Evolutionary conservation across 1,140 invertebrate genomes (phyloP).

Genomic region (Rhopalosiphum padi): DNA sequence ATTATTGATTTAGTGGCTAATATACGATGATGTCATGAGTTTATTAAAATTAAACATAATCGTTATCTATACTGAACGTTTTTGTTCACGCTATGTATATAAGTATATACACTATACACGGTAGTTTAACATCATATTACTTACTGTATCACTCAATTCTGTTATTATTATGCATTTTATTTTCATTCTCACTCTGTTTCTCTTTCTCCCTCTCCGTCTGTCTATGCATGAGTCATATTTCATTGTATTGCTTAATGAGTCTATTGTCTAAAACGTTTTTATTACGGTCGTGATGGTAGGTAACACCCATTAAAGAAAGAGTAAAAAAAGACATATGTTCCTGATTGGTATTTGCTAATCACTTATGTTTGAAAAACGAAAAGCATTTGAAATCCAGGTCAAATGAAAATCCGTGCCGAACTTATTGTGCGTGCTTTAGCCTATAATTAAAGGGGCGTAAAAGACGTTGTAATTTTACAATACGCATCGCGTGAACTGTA

Average conservation of each 20-base stretch:
- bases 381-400: slow-evolving; percentile 36
- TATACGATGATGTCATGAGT: slow-evolving; percentile 7
- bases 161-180: slow-evolving; percentile 15
- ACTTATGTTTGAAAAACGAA: slow-evolving; percentile 25
- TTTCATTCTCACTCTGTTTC: background rate
- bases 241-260: slow-evolving; percentile 21
- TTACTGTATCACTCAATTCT: slow-evolving; percentile 5
- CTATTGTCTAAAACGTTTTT: slow-evolving; percentile 40
- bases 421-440: slow-evolving; percentile 9
- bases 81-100: background rate
- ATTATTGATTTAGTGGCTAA: background rate
- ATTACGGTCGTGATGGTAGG: slow-evolving; percentile 6
- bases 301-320: background rate
- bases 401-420: slow-evolving; percentile 45
- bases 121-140: slow-evolving; percentile 27
- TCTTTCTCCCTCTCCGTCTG: background rate
- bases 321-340: background rate
- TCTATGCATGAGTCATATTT: slow-evolving; percentile 5
- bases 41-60: slow-evolving; percentile 51
- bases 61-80: background rate
- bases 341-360: slow-evolving; percentile 16
- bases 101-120: background rate
- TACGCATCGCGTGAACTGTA: slow-evolving; percentile 1
- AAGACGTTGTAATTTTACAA: slow-evolving; percentile 19
- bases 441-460: slow-evolving; percentile 42